Conservation (phyloP, 2,888 invertebrate species). For the Acanthosepion esculentum region DNA sequence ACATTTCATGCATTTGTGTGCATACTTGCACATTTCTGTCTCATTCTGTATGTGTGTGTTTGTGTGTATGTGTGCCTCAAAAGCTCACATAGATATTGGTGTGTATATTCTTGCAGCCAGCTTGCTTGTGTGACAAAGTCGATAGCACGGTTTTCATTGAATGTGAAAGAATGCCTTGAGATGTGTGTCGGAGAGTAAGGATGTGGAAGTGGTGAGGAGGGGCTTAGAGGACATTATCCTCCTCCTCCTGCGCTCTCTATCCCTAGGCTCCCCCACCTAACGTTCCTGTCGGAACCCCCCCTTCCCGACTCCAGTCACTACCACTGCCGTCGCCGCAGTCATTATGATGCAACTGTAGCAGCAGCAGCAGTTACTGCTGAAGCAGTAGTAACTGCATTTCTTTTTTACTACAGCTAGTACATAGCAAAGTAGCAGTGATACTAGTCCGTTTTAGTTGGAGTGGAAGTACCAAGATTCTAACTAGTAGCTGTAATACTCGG, state of each 20-base stretch:
- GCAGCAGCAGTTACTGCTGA: background rate
- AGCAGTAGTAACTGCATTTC: slow-evolving; percentile 22
- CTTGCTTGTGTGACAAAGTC: background rate
- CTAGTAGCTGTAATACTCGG: background rate
- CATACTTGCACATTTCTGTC: background rate
- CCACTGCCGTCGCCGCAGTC: background rate
- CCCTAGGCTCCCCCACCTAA: background rate
- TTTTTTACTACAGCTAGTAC: background rate
- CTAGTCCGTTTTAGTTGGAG: slow-evolving; percentile 25
- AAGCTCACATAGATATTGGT: background rate
- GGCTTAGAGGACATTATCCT: background rate
- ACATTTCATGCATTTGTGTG: background rate
- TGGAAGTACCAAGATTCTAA: background rate
- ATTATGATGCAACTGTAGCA: background rate
- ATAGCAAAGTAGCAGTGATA: background rate
- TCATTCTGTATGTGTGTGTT: background rate
- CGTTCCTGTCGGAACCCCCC: background rate
- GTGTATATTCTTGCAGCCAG: background rate
- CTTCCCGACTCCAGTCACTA: background rate
- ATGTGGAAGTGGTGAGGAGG: background rate
- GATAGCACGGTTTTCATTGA: background rate
- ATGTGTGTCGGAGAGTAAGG: background rate
- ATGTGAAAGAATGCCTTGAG: too few relatives aligned
- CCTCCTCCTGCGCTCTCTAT: background rate
- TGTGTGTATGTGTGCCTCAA: background rate